These are phyloP conservation scores for Platycnemis pennipes DNA, from an alignment of 2,888 invertebrate genomes.

Conservation along the genomic window DNA sequence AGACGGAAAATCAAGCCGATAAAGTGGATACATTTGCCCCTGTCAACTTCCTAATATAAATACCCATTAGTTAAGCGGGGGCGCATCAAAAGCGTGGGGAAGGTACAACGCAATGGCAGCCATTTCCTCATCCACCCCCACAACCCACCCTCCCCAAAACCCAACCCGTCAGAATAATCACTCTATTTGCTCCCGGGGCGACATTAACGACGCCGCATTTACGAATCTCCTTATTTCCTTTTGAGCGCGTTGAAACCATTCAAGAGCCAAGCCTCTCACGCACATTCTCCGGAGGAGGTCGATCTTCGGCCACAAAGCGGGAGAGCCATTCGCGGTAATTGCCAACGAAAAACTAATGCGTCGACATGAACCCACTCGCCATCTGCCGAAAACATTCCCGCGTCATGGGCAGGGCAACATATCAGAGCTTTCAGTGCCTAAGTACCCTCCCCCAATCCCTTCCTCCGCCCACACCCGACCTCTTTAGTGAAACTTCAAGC, in stretches of 20 bases:
- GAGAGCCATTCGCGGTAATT: slow-evolving; percentile 54
- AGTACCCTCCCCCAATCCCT: background rate
- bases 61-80: background rate
- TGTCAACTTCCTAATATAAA: slow-evolving; percentile 22
- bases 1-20: slow-evolving; percentile 12
- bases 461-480: too few species aligned
- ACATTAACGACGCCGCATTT: slow-evolving; percentile 51
- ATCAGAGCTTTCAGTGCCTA: background rate
- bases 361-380: slow-evolving; percentile 47
- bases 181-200: slow-evolving; percentile 28
- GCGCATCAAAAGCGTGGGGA: background rate
- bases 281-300: background rate
- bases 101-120: background rate
- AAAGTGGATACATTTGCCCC: slow-evolving; percentile 29
- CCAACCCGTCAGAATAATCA: slow-evolving; percentile 12
- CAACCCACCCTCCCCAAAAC: background rate
- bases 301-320: background rate
- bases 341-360: slow-evolving; percentile 29
- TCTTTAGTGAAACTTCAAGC: background rate
- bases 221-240: slow-evolving; percentile 64
- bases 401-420: background rate
- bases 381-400: background rate
- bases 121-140: background rate
- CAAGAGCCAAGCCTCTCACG: background rate
- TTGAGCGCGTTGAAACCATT: slow-evolving; percentile 44